Conservation (phyloP, 2,113 vertebrate species). For the Salminus brasiliensis region DNA sequence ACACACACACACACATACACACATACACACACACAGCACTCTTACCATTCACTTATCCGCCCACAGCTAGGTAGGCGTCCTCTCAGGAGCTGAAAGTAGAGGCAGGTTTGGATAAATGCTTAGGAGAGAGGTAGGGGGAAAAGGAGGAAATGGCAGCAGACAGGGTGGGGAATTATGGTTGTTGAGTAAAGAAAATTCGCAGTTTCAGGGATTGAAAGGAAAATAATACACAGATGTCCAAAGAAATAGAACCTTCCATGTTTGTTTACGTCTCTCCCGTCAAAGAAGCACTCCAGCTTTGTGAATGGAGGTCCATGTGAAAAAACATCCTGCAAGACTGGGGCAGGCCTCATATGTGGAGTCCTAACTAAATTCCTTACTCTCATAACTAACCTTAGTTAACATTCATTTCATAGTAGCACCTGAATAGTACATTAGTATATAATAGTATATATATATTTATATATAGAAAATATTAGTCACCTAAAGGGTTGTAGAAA, state of each 20-base stretch:
- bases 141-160: not conserved
- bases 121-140: not conserved
- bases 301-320: no score
- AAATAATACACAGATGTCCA: not conserved
- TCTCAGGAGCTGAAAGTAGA: not conserved
- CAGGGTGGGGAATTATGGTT: not conserved
- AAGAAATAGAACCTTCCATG: not conserved
- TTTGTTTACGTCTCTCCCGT: not conserved
- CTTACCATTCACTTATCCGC: constrained; percentile 14
- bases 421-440: no score
- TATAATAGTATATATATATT: no score
- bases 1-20: not conserved
- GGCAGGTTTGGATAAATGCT: constrained; percentile 9
- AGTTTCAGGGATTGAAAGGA: not conserved
- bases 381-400: no score
- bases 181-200: constrained; percentile 1
- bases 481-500: no score
- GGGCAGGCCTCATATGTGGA: no score
- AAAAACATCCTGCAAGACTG: no score
- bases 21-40: no score
- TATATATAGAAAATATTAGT: no score
- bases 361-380: no score
- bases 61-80: constrained; percentile 42
- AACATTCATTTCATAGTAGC: no score
- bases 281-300: not conserved